These are phyloP conservation scores for Grallaria varia DNA, from an alignment of 2,113 vertebrate species.

Conservation along the genomic window DNA sequence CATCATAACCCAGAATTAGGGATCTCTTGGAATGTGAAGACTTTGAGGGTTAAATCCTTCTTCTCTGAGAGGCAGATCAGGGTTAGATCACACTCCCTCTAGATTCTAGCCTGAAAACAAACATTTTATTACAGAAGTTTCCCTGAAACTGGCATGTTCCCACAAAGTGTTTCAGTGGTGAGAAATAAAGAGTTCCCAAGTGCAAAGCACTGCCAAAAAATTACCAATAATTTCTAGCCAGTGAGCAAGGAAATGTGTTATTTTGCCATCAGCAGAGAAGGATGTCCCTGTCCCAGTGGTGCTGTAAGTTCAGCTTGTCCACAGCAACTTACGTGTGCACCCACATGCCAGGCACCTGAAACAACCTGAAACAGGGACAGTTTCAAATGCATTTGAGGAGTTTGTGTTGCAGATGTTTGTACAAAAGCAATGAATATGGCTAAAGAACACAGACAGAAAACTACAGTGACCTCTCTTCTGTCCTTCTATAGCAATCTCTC, in stretches of 20 bases:
- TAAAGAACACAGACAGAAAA: neutral
- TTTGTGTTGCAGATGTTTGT: neutral
- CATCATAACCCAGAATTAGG: neutral
- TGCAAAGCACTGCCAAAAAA: neutral
- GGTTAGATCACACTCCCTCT: neutral
- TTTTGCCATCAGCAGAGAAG: neutral
- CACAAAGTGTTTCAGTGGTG: constrained; percentile 47
- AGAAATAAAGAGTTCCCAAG: constrained; percentile 44
- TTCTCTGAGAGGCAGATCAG: neutral
- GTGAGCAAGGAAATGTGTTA: neutral
- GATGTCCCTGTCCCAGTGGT: neutral
- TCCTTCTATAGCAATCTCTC: neutral
- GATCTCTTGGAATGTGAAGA: neutral
- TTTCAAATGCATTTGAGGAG: neutral
- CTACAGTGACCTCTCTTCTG: neutral
- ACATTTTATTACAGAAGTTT: constrained; percentile 30
- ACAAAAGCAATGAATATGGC: neutral
- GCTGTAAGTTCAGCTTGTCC: neutral
- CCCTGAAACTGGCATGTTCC: constrained; percentile 35
- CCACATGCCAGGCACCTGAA: neutral
- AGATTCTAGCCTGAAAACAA: constrained; percentile 6
- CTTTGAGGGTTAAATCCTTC: neutral
- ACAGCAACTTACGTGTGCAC: neutral
- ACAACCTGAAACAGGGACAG: neutral
- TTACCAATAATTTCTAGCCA: neutral